Percentiles rank a stretch among this genome's conserved stretches.
These are phyloP conservation scores for Anas bernieri DNA, from an alignment of 2,797 vertebrate species.

Conservation along the genomic window DNA sequence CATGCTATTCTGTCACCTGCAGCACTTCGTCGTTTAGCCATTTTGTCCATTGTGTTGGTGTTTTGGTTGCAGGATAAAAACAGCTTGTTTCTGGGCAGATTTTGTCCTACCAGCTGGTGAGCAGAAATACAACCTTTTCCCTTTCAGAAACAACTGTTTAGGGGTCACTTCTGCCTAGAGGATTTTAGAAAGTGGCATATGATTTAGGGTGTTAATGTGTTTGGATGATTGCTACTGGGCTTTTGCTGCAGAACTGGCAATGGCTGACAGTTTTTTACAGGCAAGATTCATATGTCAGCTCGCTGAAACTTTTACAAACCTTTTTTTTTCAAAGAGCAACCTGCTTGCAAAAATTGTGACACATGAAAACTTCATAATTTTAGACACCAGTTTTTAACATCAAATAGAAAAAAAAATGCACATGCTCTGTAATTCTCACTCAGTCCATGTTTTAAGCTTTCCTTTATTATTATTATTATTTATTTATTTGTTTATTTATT, in stretches of 20 bases:
- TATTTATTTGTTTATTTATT: not conserved
- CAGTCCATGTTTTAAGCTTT: not conserved
- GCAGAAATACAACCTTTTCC: not conserved
- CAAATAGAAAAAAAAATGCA: not conserved
- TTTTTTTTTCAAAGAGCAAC: not conserved
- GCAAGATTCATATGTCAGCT: not conserved
- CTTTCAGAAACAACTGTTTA: not conserved
- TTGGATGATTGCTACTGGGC: not conserved
- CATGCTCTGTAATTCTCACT: not conserved
- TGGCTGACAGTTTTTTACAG: not conserved
- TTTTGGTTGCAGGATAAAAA: not conserved
- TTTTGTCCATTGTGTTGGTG: not conserved
- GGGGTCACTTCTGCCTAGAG: not conserved
- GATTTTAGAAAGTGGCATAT: not conserved
- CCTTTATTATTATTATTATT: not conserved
- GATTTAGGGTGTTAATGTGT: not conserved
- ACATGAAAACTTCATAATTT: not conserved
- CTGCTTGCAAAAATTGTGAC: not conserved
- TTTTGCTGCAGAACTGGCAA: not conserved
- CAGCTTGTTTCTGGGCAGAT: not conserved
- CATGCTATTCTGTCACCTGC: not conserved
- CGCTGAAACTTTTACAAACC: not conserved
- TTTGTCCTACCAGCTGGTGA: not conserved
- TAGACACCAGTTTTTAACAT: not conserved
- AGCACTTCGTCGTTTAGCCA: not conserved